A percentile compares a stretch with the other conserved stretches of the same genome.
phyloP scores from a whole-genome alignment of 2,888 invertebrate species.

The Escarpia spicata region DNA sequence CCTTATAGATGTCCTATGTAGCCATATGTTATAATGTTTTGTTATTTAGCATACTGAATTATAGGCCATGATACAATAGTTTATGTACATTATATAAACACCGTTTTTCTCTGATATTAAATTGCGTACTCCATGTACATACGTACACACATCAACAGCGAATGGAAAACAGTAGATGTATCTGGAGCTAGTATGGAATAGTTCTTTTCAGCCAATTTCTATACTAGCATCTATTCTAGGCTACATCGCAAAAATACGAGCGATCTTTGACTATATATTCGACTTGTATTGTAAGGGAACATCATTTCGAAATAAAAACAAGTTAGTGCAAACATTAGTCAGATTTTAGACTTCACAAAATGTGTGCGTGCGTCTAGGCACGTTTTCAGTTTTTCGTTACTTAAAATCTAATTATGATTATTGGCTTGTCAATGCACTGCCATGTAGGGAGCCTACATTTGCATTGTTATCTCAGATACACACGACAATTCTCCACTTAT shows the following conservation, averaged over 20 bases:
- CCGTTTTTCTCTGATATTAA: background rate
- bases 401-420: no score
- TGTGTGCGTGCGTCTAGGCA: no score
- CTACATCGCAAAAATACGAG: background rate
- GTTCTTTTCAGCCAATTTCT: background rate
- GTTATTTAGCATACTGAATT: background rate
- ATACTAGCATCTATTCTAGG: background rate
- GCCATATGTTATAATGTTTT: background rate
- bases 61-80: background rate
- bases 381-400: no score
- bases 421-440: no score
- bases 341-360: no score
- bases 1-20: no score
- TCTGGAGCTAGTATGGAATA: background rate
- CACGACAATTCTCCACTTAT: no score
- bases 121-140: background rate
- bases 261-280: background rate
- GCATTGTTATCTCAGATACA: no score
- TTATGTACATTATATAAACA: background rate
- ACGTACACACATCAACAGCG: no score
- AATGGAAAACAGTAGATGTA: background rate
- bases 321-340: no score
- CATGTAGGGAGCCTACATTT: no score
- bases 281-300: background rate
- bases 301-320: no score